Conservation (phyloP, 2,888 invertebrate species). For the Acrocyrtus sp. region DNA sequence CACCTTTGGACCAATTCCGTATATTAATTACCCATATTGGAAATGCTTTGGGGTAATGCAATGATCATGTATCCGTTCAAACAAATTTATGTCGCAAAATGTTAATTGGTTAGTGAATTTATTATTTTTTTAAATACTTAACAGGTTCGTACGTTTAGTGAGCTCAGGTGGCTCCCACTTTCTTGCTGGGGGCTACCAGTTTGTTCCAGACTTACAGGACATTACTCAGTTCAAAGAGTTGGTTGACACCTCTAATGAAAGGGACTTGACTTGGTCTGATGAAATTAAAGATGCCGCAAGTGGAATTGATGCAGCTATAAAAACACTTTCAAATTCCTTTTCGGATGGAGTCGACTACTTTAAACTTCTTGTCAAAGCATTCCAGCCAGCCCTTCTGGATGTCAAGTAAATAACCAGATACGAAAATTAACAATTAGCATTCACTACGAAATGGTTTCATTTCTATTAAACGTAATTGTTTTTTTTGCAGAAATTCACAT, state of each 20-base stretch:
- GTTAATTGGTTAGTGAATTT: no score
- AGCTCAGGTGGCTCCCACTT: constrained; percentile 93
- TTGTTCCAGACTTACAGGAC: constrained; percentile 83
- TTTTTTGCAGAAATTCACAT: constrained; percentile 78
- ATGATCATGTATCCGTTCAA: no score
- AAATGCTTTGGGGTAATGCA: constrained; percentile 61
- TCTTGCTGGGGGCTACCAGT: constrained; percentile 89
- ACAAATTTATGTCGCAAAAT: no score
- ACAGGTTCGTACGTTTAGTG: constrained; percentile 92
- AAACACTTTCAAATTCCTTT: constrained; percentile 51
- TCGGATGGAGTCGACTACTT: constrained; percentile 64
- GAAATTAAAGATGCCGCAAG: constrained; percentile 39
- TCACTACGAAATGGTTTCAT: no score
- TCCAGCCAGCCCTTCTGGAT: constrained; percentile 82
- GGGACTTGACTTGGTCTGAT: constrained; percentile 64
- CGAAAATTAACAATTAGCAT: no score
- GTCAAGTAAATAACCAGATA: constrained; percentile 65
- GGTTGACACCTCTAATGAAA: constrained; percentile 85
- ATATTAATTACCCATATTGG: constrained; percentile 93
- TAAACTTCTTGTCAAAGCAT: constrained; percentile 88
- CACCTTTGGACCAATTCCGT: constrained; percentile 93
- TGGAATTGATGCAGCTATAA: constrained; percentile 50
- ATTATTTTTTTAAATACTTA: background rate
- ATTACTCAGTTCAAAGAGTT: constrained; percentile 75
- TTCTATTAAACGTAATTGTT: no score